phyloP scores from a whole-genome alignment of 2,113 vertebrate genomes.

The Pipa parva region DNA sequence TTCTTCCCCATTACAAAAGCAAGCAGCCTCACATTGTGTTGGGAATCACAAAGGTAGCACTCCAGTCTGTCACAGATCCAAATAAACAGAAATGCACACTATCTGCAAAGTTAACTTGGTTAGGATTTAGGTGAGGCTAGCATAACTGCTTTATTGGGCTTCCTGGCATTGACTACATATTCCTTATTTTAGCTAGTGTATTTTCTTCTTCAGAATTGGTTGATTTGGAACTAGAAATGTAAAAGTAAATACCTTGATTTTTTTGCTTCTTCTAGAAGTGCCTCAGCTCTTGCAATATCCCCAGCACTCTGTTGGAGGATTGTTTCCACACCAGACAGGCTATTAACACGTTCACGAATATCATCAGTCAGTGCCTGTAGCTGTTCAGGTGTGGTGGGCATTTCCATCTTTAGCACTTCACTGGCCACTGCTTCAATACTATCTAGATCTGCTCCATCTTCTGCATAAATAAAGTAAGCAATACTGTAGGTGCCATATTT shows the following conservation, averaged over 20 bases:
- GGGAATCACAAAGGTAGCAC: no score
- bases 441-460: slow-evolving; percentile 88
- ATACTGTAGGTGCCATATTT: neutral
- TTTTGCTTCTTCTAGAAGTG: slow-evolving; percentile 80
- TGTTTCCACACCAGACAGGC: slow-evolving; percentile 83
- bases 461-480: slow-evolving; percentile 52
- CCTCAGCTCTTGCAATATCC: slow-evolving; percentile 82
- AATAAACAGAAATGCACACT: no score
- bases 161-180: no score
- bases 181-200: no score
- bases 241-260: slow-evolving; percentile 80
- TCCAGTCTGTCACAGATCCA: no score
- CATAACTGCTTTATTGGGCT: no score
- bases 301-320: slow-evolving; percentile 85
- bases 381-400: slow-evolving; percentile 89
- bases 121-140: no score
- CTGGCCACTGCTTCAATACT: slow-evolving; percentile 91
- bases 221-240: no score
- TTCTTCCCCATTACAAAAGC: no score
- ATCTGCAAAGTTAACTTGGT: no score
- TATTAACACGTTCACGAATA: slow-evolving; percentile 83
- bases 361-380: slow-evolving; percentile 85
- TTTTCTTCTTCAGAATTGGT: no score
- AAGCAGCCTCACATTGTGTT: no score
- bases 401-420: slow-evolving; percentile 90